A percentile compares a stretch with the other conserved stretches of the same genome.
These are phyloP conservation scores for Leptoteleia sp. DNA, from an alignment of 1,140 invertebrate species.

Conservation along the genomic window DNA sequence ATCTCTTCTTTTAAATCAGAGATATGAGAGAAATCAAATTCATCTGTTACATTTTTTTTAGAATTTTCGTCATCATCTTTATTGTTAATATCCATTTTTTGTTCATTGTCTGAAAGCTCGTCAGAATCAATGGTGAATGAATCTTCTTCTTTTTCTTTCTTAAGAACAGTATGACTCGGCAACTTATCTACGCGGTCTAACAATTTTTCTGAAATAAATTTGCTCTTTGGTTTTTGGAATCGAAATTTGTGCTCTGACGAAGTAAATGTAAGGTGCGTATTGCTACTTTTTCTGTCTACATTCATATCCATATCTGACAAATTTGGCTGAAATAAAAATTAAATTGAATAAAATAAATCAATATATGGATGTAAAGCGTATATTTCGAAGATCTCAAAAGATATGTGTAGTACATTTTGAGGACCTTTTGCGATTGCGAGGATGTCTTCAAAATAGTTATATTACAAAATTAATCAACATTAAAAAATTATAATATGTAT, in stretches of 20 bases:
- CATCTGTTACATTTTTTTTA: conserved; percentile 17
- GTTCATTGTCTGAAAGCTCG: no score
- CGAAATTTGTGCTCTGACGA: conserved; percentile 32
- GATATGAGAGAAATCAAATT: conserved; percentile 14
- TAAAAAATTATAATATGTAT: not conserved
- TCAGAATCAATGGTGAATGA: not conserved
- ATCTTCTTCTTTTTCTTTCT: conserved; percentile 26
- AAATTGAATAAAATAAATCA: not conserved
- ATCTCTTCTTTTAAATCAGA: conserved; percentile 19
- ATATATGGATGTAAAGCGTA: no score
- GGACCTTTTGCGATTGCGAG: no score
- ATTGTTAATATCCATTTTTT: conserved; percentile 18
- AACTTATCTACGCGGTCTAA: conserved; percentile 37
- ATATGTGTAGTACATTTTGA: no score
- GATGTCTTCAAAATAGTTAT: not conserved
- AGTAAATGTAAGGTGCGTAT: conserved; percentile 9
- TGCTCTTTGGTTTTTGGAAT: conserved; percentile 28
- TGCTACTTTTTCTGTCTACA: conserved; percentile 37
- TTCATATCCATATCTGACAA: conserved; percentile 45
- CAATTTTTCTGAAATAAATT: conserved; percentile 34
- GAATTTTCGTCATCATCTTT: conserved; percentile 17
- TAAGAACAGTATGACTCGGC: conserved; percentile 14
- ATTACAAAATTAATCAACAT: not conserved
- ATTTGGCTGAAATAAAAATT: conserved; percentile 35
- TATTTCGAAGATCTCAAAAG: no score